Percentiles rank a stretch among this genome's conserved stretches.
These are phyloP conservation scores for Globodera rostochiensis DNA, from an alignment of 1,140 invertebrate genomes.

Conservation along the genomic window DNA sequence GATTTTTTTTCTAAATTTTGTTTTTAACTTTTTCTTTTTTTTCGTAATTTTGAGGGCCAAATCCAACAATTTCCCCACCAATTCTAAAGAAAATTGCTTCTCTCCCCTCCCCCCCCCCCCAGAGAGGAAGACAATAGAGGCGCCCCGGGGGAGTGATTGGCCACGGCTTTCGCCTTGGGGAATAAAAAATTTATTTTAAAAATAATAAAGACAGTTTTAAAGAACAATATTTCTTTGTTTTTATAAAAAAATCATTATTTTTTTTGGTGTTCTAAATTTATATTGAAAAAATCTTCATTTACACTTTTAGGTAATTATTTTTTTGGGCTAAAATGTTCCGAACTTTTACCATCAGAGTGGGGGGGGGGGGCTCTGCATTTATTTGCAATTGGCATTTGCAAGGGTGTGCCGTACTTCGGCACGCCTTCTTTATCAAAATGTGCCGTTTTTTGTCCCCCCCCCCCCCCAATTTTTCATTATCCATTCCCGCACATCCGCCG, in stretches of 20 bases:
- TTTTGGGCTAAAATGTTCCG: neutral
- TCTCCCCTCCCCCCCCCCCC: neutral
- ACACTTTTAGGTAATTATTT: neutral
- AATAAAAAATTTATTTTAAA: slow-evolving; percentile 18
- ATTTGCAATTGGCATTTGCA: too few species aligned
- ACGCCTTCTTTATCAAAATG: too few species aligned
- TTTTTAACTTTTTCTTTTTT: too few species aligned
- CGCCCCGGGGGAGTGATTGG: neutral
- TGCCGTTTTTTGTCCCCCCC: too few species aligned
- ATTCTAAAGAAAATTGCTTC: neutral
- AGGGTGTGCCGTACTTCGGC: too few species aligned
- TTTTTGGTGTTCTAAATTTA: too few species aligned
- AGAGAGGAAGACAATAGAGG: neutral
- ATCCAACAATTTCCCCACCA: too few species aligned
- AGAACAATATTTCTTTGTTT: slow-evolving; percentile 15
- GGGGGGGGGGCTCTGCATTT: too few species aligned
- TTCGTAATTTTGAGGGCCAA: too few species aligned
- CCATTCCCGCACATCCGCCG: neutral
- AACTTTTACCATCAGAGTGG: neutral
- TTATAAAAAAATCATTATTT: neutral
- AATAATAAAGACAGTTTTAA: neutral
- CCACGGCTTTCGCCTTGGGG: neutral
- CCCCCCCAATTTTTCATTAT: neutral
- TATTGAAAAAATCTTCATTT: neutral
- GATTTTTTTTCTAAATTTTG: too few species aligned